Percentiles rank a stretch among this genome's conserved stretches.
Conservation (phyloP, 2,113 vertebrate species). For the Bufo gargarizans region DNA sequence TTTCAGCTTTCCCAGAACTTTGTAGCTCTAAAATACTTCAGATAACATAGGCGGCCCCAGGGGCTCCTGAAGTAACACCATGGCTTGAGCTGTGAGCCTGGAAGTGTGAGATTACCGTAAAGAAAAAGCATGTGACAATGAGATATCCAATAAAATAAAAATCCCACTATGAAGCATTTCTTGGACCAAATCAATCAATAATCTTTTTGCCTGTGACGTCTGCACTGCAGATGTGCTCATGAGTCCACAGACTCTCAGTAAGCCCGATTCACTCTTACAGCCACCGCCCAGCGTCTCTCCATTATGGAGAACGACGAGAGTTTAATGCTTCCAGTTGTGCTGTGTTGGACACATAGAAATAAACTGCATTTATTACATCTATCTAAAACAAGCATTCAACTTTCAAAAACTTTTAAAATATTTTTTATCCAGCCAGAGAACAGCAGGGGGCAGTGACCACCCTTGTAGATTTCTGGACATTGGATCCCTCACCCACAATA, state of each 20-base stretch:
- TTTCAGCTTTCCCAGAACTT: neutral
- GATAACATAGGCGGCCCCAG: slow-evolving; percentile 23
- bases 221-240: neutral
- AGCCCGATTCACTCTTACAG: neutral
- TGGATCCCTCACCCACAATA: neutral
- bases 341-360: neutral
- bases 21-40: neutral
- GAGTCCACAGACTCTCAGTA: neutral
- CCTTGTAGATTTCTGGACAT: neutral
- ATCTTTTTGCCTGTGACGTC: neutral
- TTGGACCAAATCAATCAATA: neutral
- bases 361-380: slow-evolving; percentile 5
- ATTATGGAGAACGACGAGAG: neutral
- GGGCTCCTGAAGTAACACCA: slow-evolving; percentile 25
- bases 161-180: slow-evolving; percentile 5
- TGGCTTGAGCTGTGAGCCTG: neutral
- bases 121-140: slow-evolving; percentile 24
- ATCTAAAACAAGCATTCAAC: neutral
- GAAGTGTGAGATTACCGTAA: slow-evolving; percentile 27
- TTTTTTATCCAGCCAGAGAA: neutral
- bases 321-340: neutral
- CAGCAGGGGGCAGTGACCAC: slow-evolving; percentile 32
- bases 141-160: neutral
- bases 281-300: neutral
- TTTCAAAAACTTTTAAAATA: neutral